phyloP scores from a whole-genome alignment of 2,888 invertebrate genomes.

The Teinopalpus imperialis region DNA sequence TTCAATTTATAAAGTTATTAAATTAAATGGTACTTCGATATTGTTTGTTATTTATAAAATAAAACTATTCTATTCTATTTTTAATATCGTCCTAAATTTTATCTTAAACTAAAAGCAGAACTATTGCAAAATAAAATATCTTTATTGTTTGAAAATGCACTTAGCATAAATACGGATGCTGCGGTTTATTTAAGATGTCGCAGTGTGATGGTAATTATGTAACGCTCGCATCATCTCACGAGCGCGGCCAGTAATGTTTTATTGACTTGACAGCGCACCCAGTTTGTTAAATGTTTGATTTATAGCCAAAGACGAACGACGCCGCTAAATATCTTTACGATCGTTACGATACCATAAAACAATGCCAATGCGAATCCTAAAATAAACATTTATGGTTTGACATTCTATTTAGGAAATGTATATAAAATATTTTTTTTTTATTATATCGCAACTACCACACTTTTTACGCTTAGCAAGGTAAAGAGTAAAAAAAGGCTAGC shows the following conservation, averaged over 20 bases:
- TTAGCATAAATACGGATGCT: constrained; percentile 8
- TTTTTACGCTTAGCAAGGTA: too few species aligned
- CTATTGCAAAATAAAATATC: too few species aligned
- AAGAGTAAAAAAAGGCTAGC: too few species aligned
- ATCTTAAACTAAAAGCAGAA: too few species aligned
- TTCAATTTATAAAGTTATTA: too few species aligned
- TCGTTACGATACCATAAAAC: constrained; percentile 38
- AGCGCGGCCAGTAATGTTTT: constrained; percentile 51
- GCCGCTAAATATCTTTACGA: constrained; percentile 42
- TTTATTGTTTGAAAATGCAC: too few species aligned
- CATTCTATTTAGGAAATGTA: constrained; percentile 2
- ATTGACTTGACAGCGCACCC: constrained; percentile 56
- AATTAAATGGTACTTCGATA: too few species aligned
- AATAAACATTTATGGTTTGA: constrained; percentile 18
- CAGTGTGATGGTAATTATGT: constrained; percentile 29
- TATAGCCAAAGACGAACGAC: constrained; percentile 51
- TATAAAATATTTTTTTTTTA: too few species aligned
- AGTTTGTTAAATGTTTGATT: constrained; percentile 66
- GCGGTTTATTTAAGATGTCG: constrained; percentile 9
- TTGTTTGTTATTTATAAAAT: too few species aligned
- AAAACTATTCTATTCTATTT: too few species aligned
- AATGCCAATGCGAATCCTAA: constrained; percentile 29
- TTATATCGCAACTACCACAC: too few species aligned
- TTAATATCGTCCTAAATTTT: too few species aligned
- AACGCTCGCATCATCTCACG: constrained; percentile 35